A percentile compares a stretch with the other conserved stretches of the same genome.
Conservation (phyloP, 2,888 invertebrate species). For the Chrysolina americana region DNA sequence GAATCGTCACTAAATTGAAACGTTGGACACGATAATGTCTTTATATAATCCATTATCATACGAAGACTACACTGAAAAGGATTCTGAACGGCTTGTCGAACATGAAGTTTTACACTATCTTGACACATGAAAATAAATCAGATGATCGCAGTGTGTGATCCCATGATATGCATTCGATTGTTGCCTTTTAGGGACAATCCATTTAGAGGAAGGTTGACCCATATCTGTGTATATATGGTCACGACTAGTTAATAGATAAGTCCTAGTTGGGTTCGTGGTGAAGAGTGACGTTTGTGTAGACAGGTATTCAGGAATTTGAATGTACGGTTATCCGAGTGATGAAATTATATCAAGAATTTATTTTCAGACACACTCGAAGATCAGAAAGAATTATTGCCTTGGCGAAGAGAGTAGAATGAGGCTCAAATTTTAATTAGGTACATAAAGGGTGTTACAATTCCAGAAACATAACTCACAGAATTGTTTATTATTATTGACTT, state of each 20-base stretch:
- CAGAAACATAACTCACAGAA: too few species aligned
- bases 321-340: too few species aligned
- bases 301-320: too few species aligned
- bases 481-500: too few species aligned
- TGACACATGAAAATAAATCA: conserved; percentile 12
- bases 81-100: conserved; percentile 4
- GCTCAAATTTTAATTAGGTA: too few species aligned
- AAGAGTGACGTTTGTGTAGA: neutral
- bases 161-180: conserved; percentile 3
- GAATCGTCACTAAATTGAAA: neutral
- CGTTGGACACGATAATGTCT: neutral
- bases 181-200: conserved; percentile 12
- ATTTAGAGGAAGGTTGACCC: neutral
- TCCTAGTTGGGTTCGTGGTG: neutral
- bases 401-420: too few species aligned
- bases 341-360: too few species aligned
- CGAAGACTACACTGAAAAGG: conserved; percentile 3
- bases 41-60: conserved; percentile 1
- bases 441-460: too few species aligned
- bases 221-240: neutral
- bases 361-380: too few species aligned
- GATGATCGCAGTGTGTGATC: conserved; percentile 18
- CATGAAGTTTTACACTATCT: conserved; percentile 5
- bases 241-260: neutral
- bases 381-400: too few species aligned